Percentiles rank a stretch among this genome's conserved stretches.
phyloP scores from a whole-genome alignment of 2,797 vertebrate species.

The Caiman crocodilus region DNA sequence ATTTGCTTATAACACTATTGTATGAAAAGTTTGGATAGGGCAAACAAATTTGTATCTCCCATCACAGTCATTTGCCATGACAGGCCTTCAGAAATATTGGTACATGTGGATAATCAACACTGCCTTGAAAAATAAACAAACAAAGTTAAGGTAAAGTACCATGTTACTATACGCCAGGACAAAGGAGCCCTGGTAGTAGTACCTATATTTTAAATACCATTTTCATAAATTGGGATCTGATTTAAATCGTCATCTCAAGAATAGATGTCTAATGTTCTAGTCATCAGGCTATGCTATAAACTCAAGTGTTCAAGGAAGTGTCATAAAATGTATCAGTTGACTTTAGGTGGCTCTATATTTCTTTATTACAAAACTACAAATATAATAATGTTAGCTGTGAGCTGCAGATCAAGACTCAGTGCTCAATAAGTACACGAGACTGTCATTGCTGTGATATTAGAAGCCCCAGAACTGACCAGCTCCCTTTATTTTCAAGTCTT shows the following conservation, averaged over 20 bases:
- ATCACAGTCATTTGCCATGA: not conserved
- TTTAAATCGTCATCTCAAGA: not conserved
- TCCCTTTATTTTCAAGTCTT: too few relatives aligned
- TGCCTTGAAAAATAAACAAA: not conserved
- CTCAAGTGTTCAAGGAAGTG: not conserved
- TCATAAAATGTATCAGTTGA: not conserved
- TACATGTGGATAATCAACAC: not conserved
- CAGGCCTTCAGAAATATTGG: not conserved
- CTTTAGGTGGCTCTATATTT: not conserved
- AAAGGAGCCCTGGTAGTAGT: not conserved
- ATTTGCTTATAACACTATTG: not conserved
- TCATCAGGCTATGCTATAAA: not conserved
- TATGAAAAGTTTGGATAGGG: not conserved
- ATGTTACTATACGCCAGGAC: accelerated
- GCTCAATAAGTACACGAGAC: too few relatives aligned
- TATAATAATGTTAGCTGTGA: not conserved
- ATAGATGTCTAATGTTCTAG: accelerated
- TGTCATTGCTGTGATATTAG: too few relatives aligned
- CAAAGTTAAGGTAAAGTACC: not conserved
- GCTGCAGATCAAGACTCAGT: not conserved
- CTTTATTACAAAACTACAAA: not conserved
- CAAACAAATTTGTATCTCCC: not conserved
- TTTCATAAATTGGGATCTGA: not conserved
- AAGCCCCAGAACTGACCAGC: too few relatives aligned
- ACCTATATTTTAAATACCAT: not conserved